Conservation (phyloP, 2,113 vertebrate genomes). For the Xiphophorus hellerii region DNA sequence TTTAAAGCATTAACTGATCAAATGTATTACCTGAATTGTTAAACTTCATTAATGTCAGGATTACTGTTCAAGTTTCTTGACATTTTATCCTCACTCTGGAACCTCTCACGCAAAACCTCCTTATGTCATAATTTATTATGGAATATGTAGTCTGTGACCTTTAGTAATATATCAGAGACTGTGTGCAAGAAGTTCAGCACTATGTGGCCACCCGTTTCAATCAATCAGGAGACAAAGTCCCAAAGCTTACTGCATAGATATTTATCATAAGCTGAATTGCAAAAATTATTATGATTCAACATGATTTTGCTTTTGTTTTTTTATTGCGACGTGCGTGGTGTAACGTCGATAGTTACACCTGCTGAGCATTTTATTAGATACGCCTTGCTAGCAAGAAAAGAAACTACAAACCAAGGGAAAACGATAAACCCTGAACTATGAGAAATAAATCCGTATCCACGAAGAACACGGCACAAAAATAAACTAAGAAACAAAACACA, state of each 20-base stretch:
- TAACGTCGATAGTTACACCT: neutral
- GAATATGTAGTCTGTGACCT: constrained; percentile 20
- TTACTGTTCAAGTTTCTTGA: constrained; percentile 11
- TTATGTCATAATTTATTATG: constrained; percentile 15
- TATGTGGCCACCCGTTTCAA: neutral
- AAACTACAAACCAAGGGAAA: no score
- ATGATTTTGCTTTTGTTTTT: neutral
- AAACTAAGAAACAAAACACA: no score
- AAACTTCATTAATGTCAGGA: constrained; percentile 1
- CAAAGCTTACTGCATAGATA: constrained; percentile 3
- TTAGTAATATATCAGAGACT: constrained; percentile 11
- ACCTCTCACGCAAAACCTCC: constrained; percentile 11
- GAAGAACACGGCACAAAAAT: no score
- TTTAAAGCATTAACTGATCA: neutral
- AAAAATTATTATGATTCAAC: neutral
- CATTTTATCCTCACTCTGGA: constrained; percentile 15
- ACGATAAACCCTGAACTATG: no score
- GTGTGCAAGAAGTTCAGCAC: neutral
- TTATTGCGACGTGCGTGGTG: neutral
- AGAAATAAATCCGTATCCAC: no score
- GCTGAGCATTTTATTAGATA: no score
- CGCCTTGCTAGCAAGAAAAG: no score
- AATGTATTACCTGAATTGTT: constrained; percentile 17
- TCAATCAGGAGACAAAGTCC: neutral
- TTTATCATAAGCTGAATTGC: neutral